Evolutionary conservation across 2,797 vertebrate genomes (phyloP), one percentile per base, ranked within the genome.

Genomic region (Taeniopygia guttata): DNA sequence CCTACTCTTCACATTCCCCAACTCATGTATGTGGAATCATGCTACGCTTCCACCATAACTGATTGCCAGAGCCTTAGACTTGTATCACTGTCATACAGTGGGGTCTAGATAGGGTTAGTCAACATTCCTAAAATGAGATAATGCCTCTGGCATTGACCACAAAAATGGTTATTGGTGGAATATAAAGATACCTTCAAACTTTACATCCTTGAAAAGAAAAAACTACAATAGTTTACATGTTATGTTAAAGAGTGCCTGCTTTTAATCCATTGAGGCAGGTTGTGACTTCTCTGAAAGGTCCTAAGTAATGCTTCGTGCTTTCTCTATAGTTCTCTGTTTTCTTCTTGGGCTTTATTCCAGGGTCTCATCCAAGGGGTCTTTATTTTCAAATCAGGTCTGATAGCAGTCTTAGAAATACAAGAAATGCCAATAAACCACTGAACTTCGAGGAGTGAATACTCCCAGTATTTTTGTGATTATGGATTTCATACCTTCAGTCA

Each of bases 191-290:
- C 4, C 13, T 83, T 56, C 30, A 17, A 63, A 22, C 13, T 67
- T 56, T 77, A 46, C 5, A 64, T 5, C 25, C 36, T 51, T 69
- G 51, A 3, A 25, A 25, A 45, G 90, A 60, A 90, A 60, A 18
- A 2, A 0, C 0, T 5, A 21, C 15, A 64, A 29, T 1, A 30
- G 7, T 76, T 75, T n/a, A 76, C 34, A 2, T 10, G 12, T 20
- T 38, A 27, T 32, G 5, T n/a, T 52, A 42, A 84, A 48, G 26
- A 40, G 3, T 16, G 3, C 32, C 48, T 74, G 12, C 15, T 78
- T 83, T 76, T 89, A 82, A 76, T 40, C 16, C 19, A 51, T 5
- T 10, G 10, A 56, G 19, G 16, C 10, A 64, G 13, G 38, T 10
- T 42, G 6, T 55, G 36, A 40, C 7, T 67, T 51, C 13, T 64